phyloP scores from a whole-genome alignment of 1,140 invertebrate genomes.

The Venturia canescens region DNA sequence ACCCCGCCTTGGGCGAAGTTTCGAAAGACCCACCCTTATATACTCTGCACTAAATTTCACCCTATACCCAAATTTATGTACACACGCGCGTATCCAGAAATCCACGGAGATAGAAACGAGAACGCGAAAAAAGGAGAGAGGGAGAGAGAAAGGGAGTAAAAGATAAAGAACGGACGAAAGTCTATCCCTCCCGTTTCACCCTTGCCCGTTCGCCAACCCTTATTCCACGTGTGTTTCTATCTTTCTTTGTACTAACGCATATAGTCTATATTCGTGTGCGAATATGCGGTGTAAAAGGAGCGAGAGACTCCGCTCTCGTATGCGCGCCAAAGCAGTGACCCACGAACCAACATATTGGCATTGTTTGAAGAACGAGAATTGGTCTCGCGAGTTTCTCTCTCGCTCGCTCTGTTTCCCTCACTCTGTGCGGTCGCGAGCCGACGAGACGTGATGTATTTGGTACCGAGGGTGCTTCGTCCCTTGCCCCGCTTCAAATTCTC shows the following conservation, averaged over 20 bases:
- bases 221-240: slow-evolving; percentile 17
- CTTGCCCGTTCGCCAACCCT: slow-evolving; percentile 9
- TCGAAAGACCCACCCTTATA: slow-evolving; percentile 49
- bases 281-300: not conserved
- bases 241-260: not conserved
- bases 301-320: slow-evolving; percentile 10
- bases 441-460: slow-evolving; percentile 33
- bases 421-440: slow-evolving; percentile 4
- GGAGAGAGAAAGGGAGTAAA: not conserved
- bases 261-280: slow-evolving; percentile 9
- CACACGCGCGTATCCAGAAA: not conserved
- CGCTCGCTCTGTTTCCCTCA: not conserved
- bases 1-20: slow-evolving; percentile 68
- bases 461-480: slow-evolving; percentile 18
- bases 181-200: slow-evolving; percentile 1
- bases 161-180: slow-evolving; percentile 10
- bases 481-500: not conserved
- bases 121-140: too few relatives aligned
- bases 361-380: slow-evolving; percentile 72
- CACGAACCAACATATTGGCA: slow-evolving; percentile 71
- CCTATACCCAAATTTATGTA: slow-evolving; percentile 55
- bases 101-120: not conserved
- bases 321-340: slow-evolving; percentile 66
- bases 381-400: slow-evolving; percentile 42
- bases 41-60: slow-evolving; percentile 69